Conservation (phyloP, 1,140 invertebrate species). For the Carposina sasakii region DNA sequence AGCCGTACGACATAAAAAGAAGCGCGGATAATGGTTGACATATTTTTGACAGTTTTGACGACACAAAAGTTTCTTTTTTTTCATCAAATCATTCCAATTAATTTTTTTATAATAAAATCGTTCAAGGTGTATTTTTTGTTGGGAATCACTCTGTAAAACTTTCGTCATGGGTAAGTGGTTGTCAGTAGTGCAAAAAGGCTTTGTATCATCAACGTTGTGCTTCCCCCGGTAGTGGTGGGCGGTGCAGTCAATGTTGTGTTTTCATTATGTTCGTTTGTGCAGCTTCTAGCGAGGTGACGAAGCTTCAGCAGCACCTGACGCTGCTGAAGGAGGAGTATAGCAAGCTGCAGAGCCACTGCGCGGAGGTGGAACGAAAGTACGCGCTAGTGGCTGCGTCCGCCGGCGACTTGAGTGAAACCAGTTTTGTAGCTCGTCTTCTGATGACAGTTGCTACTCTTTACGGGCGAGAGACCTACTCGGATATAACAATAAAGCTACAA, state of each 20-base stretch:
- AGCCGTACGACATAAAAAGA: no score
- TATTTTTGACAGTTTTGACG: no score
- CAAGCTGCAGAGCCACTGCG: constrained; percentile 87
- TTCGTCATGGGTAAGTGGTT: constrained; percentile 56
- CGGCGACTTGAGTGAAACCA: constrained; percentile 74
- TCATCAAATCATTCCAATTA: no score
- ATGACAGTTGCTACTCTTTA: constrained; percentile 87
- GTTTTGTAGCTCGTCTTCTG: constrained; percentile 86
- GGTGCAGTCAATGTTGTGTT: constrained; percentile 40
- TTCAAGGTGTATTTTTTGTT: constrained; percentile 14
- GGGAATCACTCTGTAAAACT: constrained; percentile 8
- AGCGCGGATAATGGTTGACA: no score
- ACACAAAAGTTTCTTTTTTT: no score
- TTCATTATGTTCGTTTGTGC: constrained; percentile 35
- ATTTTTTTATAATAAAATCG: no score
- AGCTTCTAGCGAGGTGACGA: constrained; percentile 76
- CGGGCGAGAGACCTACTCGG: constrained; percentile 85
- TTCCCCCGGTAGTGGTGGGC: constrained; percentile 56
- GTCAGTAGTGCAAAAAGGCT: constrained; percentile 10
- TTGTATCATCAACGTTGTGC: no score
- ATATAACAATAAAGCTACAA: constrained; percentile 81
- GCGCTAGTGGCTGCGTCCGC: constrained; percentile 78
- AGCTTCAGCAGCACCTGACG: constrained; percentile 89
- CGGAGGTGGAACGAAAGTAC: constrained; percentile 88
- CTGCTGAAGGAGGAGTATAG: constrained; percentile 93